These are phyloP conservation scores for Artibeus lituratus DNA, from an alignment of 2,797 vertebrate species.

Conservation along the genomic window DNA sequence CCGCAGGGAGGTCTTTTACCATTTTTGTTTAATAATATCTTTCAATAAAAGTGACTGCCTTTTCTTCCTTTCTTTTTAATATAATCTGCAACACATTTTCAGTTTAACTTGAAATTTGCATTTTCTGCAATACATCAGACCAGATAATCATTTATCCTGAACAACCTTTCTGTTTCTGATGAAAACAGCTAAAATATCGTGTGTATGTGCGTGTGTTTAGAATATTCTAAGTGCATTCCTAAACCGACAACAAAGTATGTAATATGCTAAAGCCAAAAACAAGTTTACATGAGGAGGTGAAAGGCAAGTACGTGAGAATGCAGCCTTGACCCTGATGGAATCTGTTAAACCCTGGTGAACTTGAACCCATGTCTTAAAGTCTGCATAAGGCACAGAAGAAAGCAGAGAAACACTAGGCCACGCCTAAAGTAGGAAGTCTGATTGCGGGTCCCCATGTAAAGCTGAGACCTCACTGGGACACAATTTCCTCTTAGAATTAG, in stretches of 20 bases:
- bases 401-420: background rate
- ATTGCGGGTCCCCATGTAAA: background rate
- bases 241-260: background rate
- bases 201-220: background rate
- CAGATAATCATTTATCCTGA: background rate
- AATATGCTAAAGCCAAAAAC: background rate
- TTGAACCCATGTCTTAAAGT: background rate
- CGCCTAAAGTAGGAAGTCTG: background rate
- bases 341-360: background rate
- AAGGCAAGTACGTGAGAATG: background rate
- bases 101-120: background rate
- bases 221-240: background rate
- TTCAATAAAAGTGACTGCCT: background rate
- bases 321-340: background rate
- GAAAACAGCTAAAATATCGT: background rate
- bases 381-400: background rate
- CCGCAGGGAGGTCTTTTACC: background rate
- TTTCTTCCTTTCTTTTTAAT: background rate
- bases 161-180: background rate
- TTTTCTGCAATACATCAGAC: background rate
- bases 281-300: background rate
- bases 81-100: background rate
- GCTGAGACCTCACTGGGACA: background rate
- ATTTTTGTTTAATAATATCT: conserved; percentile 22
- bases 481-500: background rate